Evolutionary conservation across 2,797 vertebrate genomes (phyloP), one percentile per base, ranked within the genome.

Genomic region (Lepilemur septentrionalis): DNA sequence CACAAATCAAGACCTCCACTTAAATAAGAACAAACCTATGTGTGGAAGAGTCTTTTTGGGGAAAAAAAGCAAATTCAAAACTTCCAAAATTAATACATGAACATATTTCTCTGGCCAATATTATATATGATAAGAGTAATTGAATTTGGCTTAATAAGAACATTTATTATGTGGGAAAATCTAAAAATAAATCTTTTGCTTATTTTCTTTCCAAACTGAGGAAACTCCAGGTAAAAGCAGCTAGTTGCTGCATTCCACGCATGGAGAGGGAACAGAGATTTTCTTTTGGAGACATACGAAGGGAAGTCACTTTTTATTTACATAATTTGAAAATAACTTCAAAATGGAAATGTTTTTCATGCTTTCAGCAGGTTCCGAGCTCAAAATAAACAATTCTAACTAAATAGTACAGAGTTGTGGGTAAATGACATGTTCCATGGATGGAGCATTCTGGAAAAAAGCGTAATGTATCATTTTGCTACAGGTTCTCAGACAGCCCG

Each of bases 241-340:
- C 38, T 76, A 61, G 48, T 89, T 75, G 61, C 63, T 59, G 89
- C 96, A 92, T 96, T 97, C 96, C 57, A 43, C 28, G 65, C 25
- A 35, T 10, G 72, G 85, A 76, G 38, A 97, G 59, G 43, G 79
- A 93, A 50, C 86, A 70, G 57, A 50, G 43, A 41, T 65, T 91
- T 93, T 94, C 69, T 95, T 72, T 87, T 25, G 89, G 55, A 97
- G 90, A 78, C 38, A 84, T 73, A 61, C 38, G 7, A 75, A 93
- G 70, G 82, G 57, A 96, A 97, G 91, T 92, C 0, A 88, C 72
- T 94, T 93, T 35, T 96, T 46, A 72, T 97, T 93, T 97, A 82
- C 93, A 95, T 96, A 96, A 97, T 96, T 95, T 87, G 61, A 97
- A 83, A 59, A 14, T 89, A 75, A 52, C 95, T 92, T 52, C 63